Conservation (phyloP, 1,140 invertebrate genomes). For the Chrysopa pallens region DNA sequence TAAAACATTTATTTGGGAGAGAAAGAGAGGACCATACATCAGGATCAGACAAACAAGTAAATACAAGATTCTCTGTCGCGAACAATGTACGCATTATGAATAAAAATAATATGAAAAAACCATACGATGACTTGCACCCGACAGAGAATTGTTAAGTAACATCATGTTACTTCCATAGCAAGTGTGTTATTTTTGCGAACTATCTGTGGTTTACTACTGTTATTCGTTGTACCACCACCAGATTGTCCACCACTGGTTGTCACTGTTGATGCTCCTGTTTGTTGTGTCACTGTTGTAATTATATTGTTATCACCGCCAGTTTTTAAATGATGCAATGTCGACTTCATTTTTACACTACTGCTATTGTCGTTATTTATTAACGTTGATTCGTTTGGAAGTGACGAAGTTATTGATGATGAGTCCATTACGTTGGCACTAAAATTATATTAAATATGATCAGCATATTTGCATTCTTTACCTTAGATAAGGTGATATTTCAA, state of each 20-base stretch:
- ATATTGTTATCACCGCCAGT: neutral
- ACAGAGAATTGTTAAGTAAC: constrained; percentile 2
- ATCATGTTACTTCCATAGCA: constrained; percentile 24
- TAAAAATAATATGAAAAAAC: too few species aligned
- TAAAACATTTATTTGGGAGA: too few species aligned
- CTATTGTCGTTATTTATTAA: constrained; percentile 5
- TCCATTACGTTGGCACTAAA: constrained; percentile 22
- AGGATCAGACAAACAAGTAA: too few species aligned
- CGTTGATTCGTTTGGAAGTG: too few species aligned
- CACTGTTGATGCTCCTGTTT: neutral
- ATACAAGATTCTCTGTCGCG: too few species aligned
- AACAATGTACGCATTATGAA: too few species aligned
- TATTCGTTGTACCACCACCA: constrained; percentile 9
- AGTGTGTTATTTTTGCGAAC: constrained; percentile 18
- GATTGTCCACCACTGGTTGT: constrained; percentile 11
- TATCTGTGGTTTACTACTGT: constrained; percentile 14
- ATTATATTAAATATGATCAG: neutral
- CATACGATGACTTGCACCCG: neutral
- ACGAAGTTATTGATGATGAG: constrained; percentile 14
- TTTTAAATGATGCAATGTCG: neutral
- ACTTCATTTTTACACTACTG: neutral
- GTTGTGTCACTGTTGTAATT: too few species aligned
- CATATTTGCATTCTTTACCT: too few species aligned
- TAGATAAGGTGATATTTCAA: too few species aligned
- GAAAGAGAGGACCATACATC: too few species aligned